phyloP scores from a whole-genome alignment of 2,888 invertebrate species.

The Cryptocephalus primarius region DNA sequence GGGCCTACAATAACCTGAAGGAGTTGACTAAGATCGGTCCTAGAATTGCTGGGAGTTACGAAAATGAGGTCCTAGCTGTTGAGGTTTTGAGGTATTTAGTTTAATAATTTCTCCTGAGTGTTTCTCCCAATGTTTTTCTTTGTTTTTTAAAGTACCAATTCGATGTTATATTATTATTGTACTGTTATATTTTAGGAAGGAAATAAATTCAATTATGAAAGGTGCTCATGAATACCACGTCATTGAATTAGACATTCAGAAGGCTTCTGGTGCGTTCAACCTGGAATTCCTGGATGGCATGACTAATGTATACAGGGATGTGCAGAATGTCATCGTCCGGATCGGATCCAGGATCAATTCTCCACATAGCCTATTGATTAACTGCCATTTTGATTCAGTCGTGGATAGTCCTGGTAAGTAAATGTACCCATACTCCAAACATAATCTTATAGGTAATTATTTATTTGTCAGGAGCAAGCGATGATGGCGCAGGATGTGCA shows the following conservation, averaged over 20 bases:
- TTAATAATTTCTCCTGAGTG: conserved; percentile 14
- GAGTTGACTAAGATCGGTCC: conserved; percentile 52
- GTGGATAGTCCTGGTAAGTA: conserved; percentile 58
- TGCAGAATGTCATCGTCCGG: conserved; percentile 57
- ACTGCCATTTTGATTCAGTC: conserved; percentile 70
- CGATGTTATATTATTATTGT: too few species aligned
- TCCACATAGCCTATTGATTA: conserved; percentile 52
- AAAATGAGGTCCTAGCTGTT: conserved; percentile 51
- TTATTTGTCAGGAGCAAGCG: conserved; percentile 61
- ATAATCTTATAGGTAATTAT: too few species aligned
- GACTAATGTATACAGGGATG: conserved; percentile 59
- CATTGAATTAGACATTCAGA: conserved; percentile 48
- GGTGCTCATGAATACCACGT: conserved; percentile 39
- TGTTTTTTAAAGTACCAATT: too few species aligned
- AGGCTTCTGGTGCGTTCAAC: conserved; percentile 56
- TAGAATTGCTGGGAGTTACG: conserved; percentile 53
- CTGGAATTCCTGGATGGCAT: conserved; percentile 59
- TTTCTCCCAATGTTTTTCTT: too few species aligned
- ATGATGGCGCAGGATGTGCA: conserved; percentile 81
- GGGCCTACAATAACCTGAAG: conserved; percentile 53
- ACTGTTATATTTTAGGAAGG: not conserved
- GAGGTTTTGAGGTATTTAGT: conserved; percentile 30
- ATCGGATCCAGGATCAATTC: conserved; percentile 46
- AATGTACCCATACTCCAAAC: too few species aligned
- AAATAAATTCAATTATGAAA: conserved; percentile 29